These are phyloP conservation scores for Alauda arvensis DNA, from an alignment of 2,797 vertebrate species.

Conservation along the genomic window DNA sequence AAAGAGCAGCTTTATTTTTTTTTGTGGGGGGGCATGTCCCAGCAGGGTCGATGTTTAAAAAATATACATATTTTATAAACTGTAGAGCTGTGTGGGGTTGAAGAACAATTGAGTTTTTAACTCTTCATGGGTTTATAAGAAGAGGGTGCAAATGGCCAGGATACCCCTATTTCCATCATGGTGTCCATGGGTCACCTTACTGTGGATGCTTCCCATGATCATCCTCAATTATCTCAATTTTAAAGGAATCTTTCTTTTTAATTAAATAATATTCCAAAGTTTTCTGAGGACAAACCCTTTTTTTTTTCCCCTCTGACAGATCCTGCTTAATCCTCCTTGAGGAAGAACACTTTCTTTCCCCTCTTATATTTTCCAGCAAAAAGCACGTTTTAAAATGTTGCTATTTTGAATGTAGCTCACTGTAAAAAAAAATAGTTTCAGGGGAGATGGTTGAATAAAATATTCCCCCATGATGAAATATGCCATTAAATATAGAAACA, in stretches of 20 bases:
- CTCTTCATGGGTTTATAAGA: neutral
- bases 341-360: neutral
- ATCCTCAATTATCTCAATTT: neutral
- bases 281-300: neutral
- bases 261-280: neutral
- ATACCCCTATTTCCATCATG: neutral
- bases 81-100: neutral
- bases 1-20: neutral
- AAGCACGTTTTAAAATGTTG: neutral
- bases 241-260: neutral
- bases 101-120: neutral
- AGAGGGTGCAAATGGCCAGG: accelerated
- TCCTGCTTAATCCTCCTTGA: neutral
- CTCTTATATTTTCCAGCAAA: neutral
- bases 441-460: slow-evolving; percentile 46
- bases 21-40: neutral
- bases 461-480: slow-evolving; percentile 63
- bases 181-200: neutral
- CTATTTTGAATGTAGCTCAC: slow-evolving; percentile 2
- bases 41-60: accelerated
- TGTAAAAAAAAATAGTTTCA: slow-evolving; percentile 51
- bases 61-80: neutral
- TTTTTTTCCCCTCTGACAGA: neutral
- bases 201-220: neutral
- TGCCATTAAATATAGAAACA: slow-evolving; percentile 77